These are phyloP conservation scores for Pan paniscus DNA, from an alignment of 2,113 vertebrate genomes.

Conservation along the genomic window DNA sequence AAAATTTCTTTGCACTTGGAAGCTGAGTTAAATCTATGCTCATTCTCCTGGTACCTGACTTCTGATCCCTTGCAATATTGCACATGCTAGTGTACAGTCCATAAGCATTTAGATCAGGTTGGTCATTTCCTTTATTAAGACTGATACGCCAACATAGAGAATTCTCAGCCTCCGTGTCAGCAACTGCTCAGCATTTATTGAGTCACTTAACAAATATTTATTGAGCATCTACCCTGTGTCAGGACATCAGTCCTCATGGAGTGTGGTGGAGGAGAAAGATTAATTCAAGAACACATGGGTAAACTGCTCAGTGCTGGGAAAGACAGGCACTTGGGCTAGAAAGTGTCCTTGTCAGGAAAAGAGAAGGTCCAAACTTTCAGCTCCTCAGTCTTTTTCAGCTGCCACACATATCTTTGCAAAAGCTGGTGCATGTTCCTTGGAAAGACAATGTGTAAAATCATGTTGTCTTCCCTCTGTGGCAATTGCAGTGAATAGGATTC, in stretches of 20 bases:
- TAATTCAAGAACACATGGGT: not conserved
- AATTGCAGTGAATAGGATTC: not conserved
- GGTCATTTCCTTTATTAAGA: slow-evolving; percentile 33
- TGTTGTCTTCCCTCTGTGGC: not conserved
- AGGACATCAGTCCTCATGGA: not conserved
- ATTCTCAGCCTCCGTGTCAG: not conserved
- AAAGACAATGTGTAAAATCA: not conserved
- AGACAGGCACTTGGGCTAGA: not conserved
- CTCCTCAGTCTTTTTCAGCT: not conserved
- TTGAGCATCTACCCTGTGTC: not conserved
- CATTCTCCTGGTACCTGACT: not conserved
- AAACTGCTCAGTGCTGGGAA: not conserved
- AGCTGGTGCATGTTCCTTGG: not conserved
- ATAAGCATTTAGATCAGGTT: not conserved
- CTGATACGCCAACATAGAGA: not conserved
- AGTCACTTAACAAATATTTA: slow-evolving; percentile 24
- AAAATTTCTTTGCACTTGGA: not conserved
- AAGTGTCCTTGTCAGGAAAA: not conserved
- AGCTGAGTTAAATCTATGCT: not conserved
- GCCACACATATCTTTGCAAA: not conserved
- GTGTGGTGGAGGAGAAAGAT: not conserved
- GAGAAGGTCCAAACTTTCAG: not conserved
- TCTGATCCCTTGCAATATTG: not conserved
- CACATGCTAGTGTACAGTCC: not conserved
- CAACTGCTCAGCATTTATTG: not conserved